Base-by-base conservation (phyloP, 92 coral and sea anemone genomes). In the Metridium senile region DNA sequence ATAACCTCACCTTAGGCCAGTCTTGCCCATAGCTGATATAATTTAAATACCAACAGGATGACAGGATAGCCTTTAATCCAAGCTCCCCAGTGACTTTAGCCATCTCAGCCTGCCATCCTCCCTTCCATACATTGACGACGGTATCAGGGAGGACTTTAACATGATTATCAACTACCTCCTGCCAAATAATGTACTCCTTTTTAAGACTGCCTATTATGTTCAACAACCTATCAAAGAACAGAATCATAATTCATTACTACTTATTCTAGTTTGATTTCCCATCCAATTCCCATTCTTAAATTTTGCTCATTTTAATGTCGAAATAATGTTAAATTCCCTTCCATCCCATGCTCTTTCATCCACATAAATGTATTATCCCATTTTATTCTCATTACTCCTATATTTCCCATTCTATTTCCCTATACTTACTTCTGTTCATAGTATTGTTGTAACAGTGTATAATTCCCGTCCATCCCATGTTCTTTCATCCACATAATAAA, bases 41-140 rank as follows among this genome's bases (percentile, higher is more conserved):
- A 81, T 94, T 91, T 72, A 94, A 89, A 72, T 94, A 94, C 98
- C 98, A 94, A 13, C 92, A 89, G 21, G 98, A 89, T 17, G 98
- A 94, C 0, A 91, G 88, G 45, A 91, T 86, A 30, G 90, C 90
- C 62, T 87, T 86, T 31, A 94, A 71, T 9, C 91, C 91, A 32
- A 73, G 68, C 76, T 85, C 78, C 2, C 85, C 76, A 17, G 98
- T 94, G 27, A 92, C 93, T 72, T 89, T 94, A 2, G 88, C 78
- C 88, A 92, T 90, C 64, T 94, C 98, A 0, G 70, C 81, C 77
- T 79, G 80, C 98, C 98, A 94, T 23, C 92, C 93, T 11, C 76
- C 84, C 71, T 89, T 91, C 98, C 98, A 94, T 27, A 94, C 91
- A 71, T 94, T 94, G 18, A 94, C 98, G 31, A 94, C 98, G 2